A percentile compares a stretch with the other conserved stretches of the same genome.
These are phyloP conservation scores for Gadopsis bispinosus DNA, from an alignment of 2,797 vertebrate genomes.

Conservation along the genomic window DNA sequence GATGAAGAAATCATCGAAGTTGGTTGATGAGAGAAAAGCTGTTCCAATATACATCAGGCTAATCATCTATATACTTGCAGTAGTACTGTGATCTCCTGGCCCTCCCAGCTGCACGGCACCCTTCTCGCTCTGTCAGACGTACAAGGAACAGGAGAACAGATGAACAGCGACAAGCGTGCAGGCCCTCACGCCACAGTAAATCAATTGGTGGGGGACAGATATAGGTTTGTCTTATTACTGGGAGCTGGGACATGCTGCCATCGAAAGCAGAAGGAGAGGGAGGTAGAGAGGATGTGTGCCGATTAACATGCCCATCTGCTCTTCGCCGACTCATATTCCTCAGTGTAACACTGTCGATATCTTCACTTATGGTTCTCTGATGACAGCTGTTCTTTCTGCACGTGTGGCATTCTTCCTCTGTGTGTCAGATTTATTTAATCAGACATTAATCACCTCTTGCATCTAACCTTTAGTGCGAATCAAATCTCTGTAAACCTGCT, in stretches of 20 bases:
- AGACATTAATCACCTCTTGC: slow-evolving; percentile 28
- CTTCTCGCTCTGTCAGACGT: slow-evolving; percentile 10
- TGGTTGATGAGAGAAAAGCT: too few species aligned
- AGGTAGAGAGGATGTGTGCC: slow-evolving; percentile 25
- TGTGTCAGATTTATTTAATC: slow-evolving; percentile 38
- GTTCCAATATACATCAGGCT: background rate
- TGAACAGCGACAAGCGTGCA: slow-evolving; percentile 43
- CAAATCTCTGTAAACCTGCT: slow-evolving; percentile 43
- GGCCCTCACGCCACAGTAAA: slow-evolving; percentile 41
- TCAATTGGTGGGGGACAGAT: slow-evolving; percentile 53
- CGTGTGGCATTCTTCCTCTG: slow-evolving; percentile 7
- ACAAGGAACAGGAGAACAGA: slow-evolving; percentile 48
- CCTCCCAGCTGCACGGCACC: slow-evolving; percentile 19
- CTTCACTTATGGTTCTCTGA: slow-evolving; percentile 33
- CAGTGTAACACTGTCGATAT: slow-evolving; percentile 30
- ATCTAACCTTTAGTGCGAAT: slow-evolving; percentile 19
- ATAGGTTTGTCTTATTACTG: slow-evolving; percentile 57
- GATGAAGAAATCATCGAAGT: too few species aligned
- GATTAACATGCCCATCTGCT: slow-evolving; percentile 57
- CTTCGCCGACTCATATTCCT: slow-evolving; percentile 64
- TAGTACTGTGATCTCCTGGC: background rate
- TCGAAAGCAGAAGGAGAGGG: slow-evolving; percentile 12
- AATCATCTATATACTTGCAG: slow-evolving; percentile 10
- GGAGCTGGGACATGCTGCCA: slow-evolving; percentile 33
- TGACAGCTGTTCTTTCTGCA: slow-evolving; percentile 27